A percentile compares a stretch with the other conserved stretches of the same genome.
These are phyloP conservation scores for Champsocephalus gunnari DNA, from an alignment of 2,797 vertebrate genomes.

Conservation along the genomic window DNA sequence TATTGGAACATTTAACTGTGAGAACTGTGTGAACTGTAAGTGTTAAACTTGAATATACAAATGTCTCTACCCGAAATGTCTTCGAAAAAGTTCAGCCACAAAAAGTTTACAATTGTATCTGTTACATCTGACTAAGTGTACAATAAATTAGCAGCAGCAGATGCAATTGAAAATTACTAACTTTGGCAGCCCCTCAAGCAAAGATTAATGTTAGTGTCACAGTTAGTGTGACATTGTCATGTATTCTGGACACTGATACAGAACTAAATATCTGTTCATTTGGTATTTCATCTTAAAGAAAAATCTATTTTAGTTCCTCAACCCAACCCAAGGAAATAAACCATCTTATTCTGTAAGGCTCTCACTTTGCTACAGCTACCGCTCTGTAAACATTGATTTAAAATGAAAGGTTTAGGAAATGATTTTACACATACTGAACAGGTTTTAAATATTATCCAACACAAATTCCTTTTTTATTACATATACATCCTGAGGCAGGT, in stretches of 20 bases:
- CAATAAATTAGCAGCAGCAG: conserved; percentile 12
- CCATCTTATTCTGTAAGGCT: not conserved
- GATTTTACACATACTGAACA: not conserved
- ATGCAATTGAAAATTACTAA: not conserved
- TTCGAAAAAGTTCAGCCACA: not conserved
- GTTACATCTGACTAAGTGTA: conserved; percentile 6
- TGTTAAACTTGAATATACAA: no score
- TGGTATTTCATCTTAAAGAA: not conserved
- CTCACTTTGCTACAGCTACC: not conserved
- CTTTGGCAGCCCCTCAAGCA: conserved; percentile 18
- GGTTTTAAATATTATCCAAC: conserved; percentile 17
- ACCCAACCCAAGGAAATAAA: not conserved
- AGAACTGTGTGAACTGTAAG: not conserved
- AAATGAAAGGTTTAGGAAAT: conserved; percentile 14
- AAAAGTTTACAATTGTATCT: not conserved
- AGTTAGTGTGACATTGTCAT: not conserved
- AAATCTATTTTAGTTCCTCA: not conserved
- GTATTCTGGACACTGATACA: not conserved
- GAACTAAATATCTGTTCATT: not conserved
- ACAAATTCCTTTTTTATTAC: conserved; percentile 1
- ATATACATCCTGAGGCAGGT: not conserved
- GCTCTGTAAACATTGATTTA: conserved; percentile 12
- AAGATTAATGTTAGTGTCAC: conserved; percentile 4
- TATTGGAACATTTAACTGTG: not conserved
- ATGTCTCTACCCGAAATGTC: not conserved